phyloP scores from a whole-genome alignment of 2,888 invertebrate species.

The Diarsia brunnea region DNA sequence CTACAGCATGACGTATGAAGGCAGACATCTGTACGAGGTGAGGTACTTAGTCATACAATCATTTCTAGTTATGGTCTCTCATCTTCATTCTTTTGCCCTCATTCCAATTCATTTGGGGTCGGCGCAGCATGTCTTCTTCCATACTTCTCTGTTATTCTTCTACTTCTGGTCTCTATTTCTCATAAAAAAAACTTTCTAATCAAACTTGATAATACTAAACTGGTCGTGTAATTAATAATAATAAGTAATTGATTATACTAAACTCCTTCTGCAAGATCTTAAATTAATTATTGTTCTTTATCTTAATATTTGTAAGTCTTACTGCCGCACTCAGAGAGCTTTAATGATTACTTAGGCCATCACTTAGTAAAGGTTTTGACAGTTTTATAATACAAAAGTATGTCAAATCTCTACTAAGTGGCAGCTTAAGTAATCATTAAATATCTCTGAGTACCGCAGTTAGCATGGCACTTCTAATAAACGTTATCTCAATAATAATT shows the following conservation, averaged over 20 bases:
- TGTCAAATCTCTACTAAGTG: no score
- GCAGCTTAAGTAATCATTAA: no score
- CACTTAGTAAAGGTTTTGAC: no score
- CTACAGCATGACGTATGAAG: conserved; percentile 74
- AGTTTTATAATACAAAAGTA: no score
- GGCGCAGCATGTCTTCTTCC: no score
- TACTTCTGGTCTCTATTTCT: neutral
- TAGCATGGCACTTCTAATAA: neutral
- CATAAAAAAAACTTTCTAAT: neutral
- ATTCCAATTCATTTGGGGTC: no score
- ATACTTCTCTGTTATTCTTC: no score
- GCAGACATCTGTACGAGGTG: conserved; percentile 82
- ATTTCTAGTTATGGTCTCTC: neutral
- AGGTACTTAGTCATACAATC: conserved; percentile 6
- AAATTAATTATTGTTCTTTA: neutral
- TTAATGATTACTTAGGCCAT: no score
- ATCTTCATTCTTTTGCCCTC: no score
- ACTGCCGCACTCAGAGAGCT: no score
- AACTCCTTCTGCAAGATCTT: neutral
- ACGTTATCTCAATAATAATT: neutral
- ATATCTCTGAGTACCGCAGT: no score
- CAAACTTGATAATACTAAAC: neutral
- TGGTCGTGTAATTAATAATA: no score
- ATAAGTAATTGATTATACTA: neutral
- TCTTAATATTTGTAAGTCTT: neutral